Base-by-base conservation (phyloP, 1,140 invertebrate species). In the Thaumetopoea pityocampa region DNA sequence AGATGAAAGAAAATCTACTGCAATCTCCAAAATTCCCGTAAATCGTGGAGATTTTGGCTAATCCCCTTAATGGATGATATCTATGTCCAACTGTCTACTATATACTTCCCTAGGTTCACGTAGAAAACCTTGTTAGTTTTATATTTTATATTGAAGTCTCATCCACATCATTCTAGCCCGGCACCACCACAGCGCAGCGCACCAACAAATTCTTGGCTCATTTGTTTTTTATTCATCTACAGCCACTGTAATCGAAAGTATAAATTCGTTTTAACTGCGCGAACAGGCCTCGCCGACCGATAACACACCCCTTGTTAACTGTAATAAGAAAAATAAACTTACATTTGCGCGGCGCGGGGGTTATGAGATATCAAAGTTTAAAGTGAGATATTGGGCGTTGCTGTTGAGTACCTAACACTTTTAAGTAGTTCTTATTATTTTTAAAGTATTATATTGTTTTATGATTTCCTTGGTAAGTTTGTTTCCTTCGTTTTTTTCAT, bases 141-240 rank as follows among this genome's bases (percentile, higher is more conserved):
- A 6, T 17, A 4, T 36, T 7, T 28, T 11, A 22, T 30, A 14
- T 6, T 14, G 7, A 22, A 22, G 42, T 8, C 41, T 14, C 37
- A 48, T 77, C 70, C 66, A 61, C 46, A 41, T 17, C 27, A 62
- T 5, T 5, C 58, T 15, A 49, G 9, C 47, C 12, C 15, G 38
- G 17, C 24, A 34, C 51, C 51, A 42, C 35, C 28, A n/a, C 30
- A 47, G 52, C 52, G 45, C 52, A 52, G 60, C 60, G 56, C 35
- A 67, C 67, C 59, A 77, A 82, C 74, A 79, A 82, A 82, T 79
- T 82, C 69, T 43, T 60, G 60, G 67, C 71, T 80, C 78, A 82
- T 82, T 82, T 82, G 78, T 78, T 78, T 82, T 82, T 82, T 79
- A 79, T 79, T 79, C 78, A 72, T 67, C 67, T 61, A 54, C 51